phyloP scores from a whole-genome alignment of 2,888 invertebrate genomes.

The Rhagium mordax region DNA sequence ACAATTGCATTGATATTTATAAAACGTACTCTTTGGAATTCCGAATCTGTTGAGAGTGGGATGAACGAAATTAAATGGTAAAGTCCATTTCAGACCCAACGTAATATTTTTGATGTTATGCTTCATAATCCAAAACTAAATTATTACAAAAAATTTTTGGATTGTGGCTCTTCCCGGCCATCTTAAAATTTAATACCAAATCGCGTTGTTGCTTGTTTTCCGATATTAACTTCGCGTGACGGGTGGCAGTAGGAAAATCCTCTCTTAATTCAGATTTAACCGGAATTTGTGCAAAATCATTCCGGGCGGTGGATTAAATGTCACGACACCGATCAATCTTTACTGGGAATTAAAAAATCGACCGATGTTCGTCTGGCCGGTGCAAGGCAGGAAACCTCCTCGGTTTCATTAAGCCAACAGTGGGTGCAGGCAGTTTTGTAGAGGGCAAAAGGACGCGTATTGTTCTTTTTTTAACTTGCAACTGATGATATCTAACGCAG shows the following conservation, averaged over 20 bases:
- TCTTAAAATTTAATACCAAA: neutral
- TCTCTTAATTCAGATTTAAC: neutral
- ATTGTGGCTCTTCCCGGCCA: neutral
- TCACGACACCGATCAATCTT: neutral
- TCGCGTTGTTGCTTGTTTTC: neutral
- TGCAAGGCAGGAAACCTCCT: neutral
- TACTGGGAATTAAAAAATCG: neutral
- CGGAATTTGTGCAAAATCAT: neutral
- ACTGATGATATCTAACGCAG: no score
- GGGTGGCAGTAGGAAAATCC: neutral
- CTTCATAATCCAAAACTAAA: no score
- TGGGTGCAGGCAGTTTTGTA: neutral
- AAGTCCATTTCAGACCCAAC: no score
- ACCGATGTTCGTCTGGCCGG: neutral
- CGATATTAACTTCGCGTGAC: neutral
- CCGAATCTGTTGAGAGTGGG: no score
- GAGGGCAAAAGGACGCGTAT: no score
- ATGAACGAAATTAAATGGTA: no score
- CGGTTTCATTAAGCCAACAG: neutral
- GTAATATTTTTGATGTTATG: no score
- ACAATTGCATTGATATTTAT: no score
- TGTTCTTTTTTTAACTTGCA: no score
- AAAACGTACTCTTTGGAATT: no score
- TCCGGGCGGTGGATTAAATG: neutral
- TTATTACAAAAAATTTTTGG: neutral